A percentile compares a stretch with the other conserved stretches of the same genome.
phyloP scores from a whole-genome alignment of 2,888 invertebrate genomes.

The Apamea epomidion region DNA sequence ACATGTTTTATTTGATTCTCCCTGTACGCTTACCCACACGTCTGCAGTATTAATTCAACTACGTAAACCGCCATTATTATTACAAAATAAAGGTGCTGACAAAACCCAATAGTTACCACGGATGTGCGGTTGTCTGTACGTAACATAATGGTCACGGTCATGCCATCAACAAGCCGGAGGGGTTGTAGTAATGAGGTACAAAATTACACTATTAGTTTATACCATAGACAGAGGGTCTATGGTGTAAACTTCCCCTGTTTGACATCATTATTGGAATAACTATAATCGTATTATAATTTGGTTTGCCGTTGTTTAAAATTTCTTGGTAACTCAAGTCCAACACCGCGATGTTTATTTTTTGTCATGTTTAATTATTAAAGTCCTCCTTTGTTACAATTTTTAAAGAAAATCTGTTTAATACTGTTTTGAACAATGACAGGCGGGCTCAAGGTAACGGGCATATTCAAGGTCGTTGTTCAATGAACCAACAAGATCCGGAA shows the following conservation, averaged over 20 bases:
- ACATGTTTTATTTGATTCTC: not conserved
- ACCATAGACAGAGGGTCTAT: not conserved
- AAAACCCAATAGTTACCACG: not conserved
- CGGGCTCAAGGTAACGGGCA: not conserved
- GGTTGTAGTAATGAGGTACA: constrained; percentile 6
- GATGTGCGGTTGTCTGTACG: not conserved
- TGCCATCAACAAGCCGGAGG: not conserved
- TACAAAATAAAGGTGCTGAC: not conserved
- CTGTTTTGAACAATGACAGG: not conserved
- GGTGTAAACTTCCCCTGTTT: not conserved
- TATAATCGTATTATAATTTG: not conserved
- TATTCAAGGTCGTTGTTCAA: constrained; percentile 6
- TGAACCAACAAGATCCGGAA: not conserved
- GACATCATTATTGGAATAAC: not conserved
- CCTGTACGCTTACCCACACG: constrained; percentile 9
- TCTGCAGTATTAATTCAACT: not conserved
- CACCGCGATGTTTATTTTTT: not conserved
- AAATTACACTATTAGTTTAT: constrained; percentile 19
- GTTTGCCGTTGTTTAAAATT: not conserved
- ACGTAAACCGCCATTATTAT: not conserved
- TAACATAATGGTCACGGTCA: constrained; percentile 22
- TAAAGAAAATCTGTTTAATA: not conserved
- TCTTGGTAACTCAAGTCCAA: not conserved
- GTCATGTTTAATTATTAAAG: not conserved
- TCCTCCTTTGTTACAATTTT: not conserved